Evolutionary conservation across 2,888 invertebrate genomes (phyloP), one percentile per base, ranked within the genome.

Genomic region (Dolichopus griseipennis): DNA sequence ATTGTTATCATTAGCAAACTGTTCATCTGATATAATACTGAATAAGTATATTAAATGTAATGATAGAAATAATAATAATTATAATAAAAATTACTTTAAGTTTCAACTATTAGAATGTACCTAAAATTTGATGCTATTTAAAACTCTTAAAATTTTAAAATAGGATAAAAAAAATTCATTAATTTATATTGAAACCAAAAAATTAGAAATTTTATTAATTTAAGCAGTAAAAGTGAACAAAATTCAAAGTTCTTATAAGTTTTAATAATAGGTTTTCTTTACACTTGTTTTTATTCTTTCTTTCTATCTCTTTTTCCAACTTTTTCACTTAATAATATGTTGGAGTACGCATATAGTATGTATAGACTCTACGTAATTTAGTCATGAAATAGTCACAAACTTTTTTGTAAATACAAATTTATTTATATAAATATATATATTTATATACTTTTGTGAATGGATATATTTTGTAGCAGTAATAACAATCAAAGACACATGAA

Each of bases 161-260:
- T 37, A 37, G 37, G 1, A 37, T 8, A 7, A 37, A 10, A 12
- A 37, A 2, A n/a, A 37, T 2, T 37, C 37, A 37, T 37, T 27
- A 27, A 27, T 27, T 37, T 37, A 12, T 52, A 18, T 52, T 52
- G n/a, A 52, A 52, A 52, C 52, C 52, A 52, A 52, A 52, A n/a
- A 52, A 52, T 52, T 52, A 52, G n/a, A 52, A n/a, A 18, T 52
- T 52, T 52, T 52, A 52, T 52, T 52, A 52, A n/a, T 52, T 52
- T 15, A 52, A 52, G 18, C 2, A 15, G 18, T 4, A 27, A 27
- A 27, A 27, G 5, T 4, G 5, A 27, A 27, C 27, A 27, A 27
- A 27, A 27, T 27, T 2, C 27, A 52, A 52, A 52, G 52, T 52
- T 15, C 18, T 52, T 15, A n/a, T n/a, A 52, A 52, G 12, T 52